Evolutionary conservation across 2,113 vertebrate genomes (phyloP), one percentile per base, ranked within the genome.

Genomic region (Buteo buteo): DNA sequence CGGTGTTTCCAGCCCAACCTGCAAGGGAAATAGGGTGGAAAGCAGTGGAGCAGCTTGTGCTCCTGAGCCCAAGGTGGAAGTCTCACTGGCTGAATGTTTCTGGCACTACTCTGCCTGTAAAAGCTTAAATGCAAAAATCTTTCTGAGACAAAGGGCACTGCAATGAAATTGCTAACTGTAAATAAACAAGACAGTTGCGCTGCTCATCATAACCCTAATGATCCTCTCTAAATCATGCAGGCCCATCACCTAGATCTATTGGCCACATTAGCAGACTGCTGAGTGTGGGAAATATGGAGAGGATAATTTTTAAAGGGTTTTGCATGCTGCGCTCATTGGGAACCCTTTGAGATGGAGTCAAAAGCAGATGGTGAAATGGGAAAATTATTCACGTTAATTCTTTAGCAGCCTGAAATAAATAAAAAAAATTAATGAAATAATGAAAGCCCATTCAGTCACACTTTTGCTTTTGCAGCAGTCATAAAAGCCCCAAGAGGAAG

Each of bases 191-290:
- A 59, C 72, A 82, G 88, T 96, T 93, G 91, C 77, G 61, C 17
- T 92, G 91, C 96, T 96, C 96, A 95, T 96, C 95, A 96, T 94
- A 91, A 82, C 77, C 88, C 61, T 96, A 97, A 97, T 69, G 89
- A 94, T 74, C 72, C 77, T 78, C 85, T 69, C 58, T 95, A 94
- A 97, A 96, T 96, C 97, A 93, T 20, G 54, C 79, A 78, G 82
- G 18, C 82, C 91, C 95, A 84, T 93, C 97, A 94, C 86, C 93
- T 82, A 90, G 85, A 94, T 94, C 96, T 93, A 95, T 90, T 65
- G 80, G 73, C 62, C 92, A 44, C 94, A 94, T 96, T 93, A 97
- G 55, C 91, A 96, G 85, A 87, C 77, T 97, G 96, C 96, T 93
- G 90, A 96, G 92, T 55, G 54, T 1, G 8, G 93, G 80, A 96